Conservation (phyloP, 2,113 vertebrate genomes). For the Phyllostomus discolor region DNA sequence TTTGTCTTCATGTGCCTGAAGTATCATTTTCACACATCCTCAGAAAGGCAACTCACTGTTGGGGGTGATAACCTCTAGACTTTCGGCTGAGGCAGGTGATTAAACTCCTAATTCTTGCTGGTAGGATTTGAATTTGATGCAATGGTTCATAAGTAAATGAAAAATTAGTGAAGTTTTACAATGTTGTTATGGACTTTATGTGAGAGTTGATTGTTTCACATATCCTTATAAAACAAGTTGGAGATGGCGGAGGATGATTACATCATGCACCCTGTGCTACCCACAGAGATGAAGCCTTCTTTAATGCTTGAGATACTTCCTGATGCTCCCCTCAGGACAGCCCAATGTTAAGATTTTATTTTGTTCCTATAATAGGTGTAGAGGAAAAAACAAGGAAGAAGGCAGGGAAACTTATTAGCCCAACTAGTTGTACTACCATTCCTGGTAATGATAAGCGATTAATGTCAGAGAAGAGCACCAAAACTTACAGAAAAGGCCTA, state of each 20-base stretch:
- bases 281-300: neutral
- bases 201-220: constrained; percentile 59
- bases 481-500: constrained; percentile 1
- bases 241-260: neutral
- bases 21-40: neutral
- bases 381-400: neutral
- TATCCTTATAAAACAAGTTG: constrained; percentile 65
- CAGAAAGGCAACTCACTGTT: neutral
- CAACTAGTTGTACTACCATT: neutral
- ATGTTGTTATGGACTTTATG: constrained; percentile 35
- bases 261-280: constrained; percentile 20
- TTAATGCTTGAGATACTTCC: neutral
- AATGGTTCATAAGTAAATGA: neutral
- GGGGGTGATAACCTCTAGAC: neutral
- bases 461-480: neutral
- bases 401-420: neutral
- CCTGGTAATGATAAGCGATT: neutral
- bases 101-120: neutral
- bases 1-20: neutral
- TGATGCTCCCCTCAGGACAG: neutral
- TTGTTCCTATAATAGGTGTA: neutral
- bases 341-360: constrained; percentile 1
- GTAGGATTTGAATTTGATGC: neutral
- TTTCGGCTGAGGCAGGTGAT: neutral
- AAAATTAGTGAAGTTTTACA: constrained; percentile 26